Base-by-base conservation (phyloP, 1,140 invertebrate genomes). In the Panagrolaimus sp. region DNA sequence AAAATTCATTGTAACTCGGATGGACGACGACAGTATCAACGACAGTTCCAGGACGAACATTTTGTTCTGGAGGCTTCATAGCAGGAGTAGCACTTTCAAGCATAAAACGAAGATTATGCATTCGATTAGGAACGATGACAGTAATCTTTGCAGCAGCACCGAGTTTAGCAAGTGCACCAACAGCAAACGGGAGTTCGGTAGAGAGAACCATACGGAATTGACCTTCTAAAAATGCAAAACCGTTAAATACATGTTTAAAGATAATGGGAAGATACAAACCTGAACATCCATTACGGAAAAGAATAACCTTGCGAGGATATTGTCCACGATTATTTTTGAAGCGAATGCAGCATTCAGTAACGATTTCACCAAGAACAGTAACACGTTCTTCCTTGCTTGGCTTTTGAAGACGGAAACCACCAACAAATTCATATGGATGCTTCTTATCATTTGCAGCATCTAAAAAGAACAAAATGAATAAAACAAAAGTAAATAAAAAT, bases 31-130 rank as follows among this genome's bases (percentile, higher is more conserved):
- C 45, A 8, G 45, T 69, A 21, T 72, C 71, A 14, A 72, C 45
- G 5, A 69, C 63, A 0, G 71, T 72, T 28, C 71, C 71, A 14
- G 71, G 64, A 12, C 45, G 45, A 12, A 72, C 17, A 43, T 72
- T 72, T 17, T 65, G 46, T 26, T 69, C 63, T 4, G 28, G n/a
- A 14, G 67, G 66, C 46, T 64, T 38, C 15, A 21, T 38, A 10
- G 45, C 38, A 28, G 24, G 47, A 8, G 0, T 46, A 5, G 74
- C 73, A 44, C 77, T 46, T 38, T 28, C 32, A 6, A 38, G n/a
- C 38, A 76, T 72, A 38, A 75, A 77, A 28, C 74, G 74, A 26
- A 75, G 26, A 48, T 72, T 75, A 24, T 75, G 74, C 12, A 71
- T 21, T 32, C 73, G 73, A 43, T 75, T 77, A 12, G 45, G 43